A percentile compares a stretch with the other conserved stretches of the same genome.
Conservation (phyloP, 2,113 vertebrate genomes). For the human region GRCh38 chr1:37226501-37227000, state of each 20-base stretch:
- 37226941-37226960: background rate
- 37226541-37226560: background rate
- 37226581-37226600: background rate
- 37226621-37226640: background rate
- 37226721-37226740: background rate
- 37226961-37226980: too few species aligned
- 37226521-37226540: background rate
- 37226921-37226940: background rate
- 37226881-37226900: accelerated
- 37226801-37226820: background rate
- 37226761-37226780: background rate
- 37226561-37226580: too few species aligned
- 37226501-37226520: background rate
- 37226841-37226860: background rate
- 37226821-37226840: background rate
- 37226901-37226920: background rate
- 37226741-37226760: background rate
- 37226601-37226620: background rate
- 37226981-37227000: too few species aligned
- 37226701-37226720: background rate
- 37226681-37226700: background rate
- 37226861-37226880: background rate
- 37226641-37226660: background rate
- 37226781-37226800: background rate
- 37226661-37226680: constrained; percentile 12